phyloP scores from a whole-genome alignment of 2,113 vertebrate species.

The Clarias magur region DNA sequence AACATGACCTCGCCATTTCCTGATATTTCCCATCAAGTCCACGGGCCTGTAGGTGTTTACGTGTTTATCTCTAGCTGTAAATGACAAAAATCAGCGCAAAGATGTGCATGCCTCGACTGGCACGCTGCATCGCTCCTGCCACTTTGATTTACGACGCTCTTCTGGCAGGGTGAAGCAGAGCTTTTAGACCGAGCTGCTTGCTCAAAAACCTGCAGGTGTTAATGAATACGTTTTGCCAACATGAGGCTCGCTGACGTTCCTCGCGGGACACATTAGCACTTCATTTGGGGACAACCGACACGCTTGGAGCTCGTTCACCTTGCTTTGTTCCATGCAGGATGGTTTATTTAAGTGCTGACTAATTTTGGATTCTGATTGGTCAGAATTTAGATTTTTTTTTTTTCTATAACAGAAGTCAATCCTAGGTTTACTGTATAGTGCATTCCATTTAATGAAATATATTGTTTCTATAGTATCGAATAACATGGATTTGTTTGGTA shows the following conservation, averaged over 20 bases:
- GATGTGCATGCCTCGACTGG: neutral
- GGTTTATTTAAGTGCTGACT: neutral
- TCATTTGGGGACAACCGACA: slow-evolving; percentile 17
- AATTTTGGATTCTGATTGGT: slow-evolving; percentile 8
- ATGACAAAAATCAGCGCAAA: neutral
- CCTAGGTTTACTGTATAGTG: neutral
- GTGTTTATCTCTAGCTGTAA: neutral
- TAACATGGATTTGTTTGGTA: neutral
- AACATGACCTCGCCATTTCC: neutral
- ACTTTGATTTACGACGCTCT: slow-evolving; percentile 39
- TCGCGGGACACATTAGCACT: slow-evolving; percentile 30
- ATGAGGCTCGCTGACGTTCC: slow-evolving; percentile 15
- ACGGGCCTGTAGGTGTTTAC: too few species aligned
- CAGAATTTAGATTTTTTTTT: neutral
- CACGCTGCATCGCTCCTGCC: slow-evolving; percentile 25
- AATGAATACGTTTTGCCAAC: slow-evolving; percentile 50
- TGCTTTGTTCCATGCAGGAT: neutral
- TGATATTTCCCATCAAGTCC: neutral
- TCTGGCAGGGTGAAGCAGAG: slow-evolving; percentile 37
- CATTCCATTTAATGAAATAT: neutral
- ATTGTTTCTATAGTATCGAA: neutral
- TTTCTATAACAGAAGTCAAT: too few species aligned
- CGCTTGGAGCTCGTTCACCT: slow-evolving; percentile 1
- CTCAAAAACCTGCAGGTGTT: slow-evolving; percentile 38
- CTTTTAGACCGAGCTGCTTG: slow-evolving; percentile 35